Evolutionary conservation across 23 tunicate genomes (phyloP), one percentile per base, ranked within the genome.

Genomic region (Oikopleura vanhoeffeni): DNA sequence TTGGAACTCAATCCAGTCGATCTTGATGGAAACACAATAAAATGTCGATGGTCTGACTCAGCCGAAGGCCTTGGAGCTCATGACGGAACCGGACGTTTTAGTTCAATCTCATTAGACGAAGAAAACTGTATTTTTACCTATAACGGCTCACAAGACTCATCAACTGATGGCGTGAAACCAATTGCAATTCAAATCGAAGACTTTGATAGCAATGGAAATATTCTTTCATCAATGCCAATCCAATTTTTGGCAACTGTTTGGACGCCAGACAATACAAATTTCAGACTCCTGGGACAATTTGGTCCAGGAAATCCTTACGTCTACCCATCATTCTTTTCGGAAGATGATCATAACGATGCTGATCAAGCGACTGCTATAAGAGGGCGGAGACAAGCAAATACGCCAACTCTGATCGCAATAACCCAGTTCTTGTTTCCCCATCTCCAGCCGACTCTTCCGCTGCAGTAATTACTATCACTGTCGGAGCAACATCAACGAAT

Each of bases 191-290:
- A 13, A 38, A 32, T 71, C 38, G 79, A 71, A 30, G 79, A 71
- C 32, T 30, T 18, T 13, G 79, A 71, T 30, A 32, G 38, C 27
- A 71, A 71, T 30, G 79, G 35, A 28, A 71, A 71, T 32, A 71
- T 71, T 30, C 27, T 2, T 33, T 71, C 79, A 2, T 71, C 79
- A 38, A 71, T 71, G 4, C 79, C 79, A 71, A 38, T 71, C 32
- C 79, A 71, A 32, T 71, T 71, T 71, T 38, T 71, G 27, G 79
- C 79, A 2, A 13, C 79, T 18, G 79, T 71, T 30, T 71, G 79
- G 79, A 30, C 27, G 38, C 79, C 79, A 2, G 4, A 28, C 27
- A 13, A 71, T 71, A 13, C 79, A 30, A 71, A 71, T 13, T 71
- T 71, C 38, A 49, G 24, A 8, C 64, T 8, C 18, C 64, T 13